These are phyloP conservation scores for Brachypalpus laphriformis DNA, from an alignment of 2,888 invertebrate species.

Conservation along the genomic window DNA sequence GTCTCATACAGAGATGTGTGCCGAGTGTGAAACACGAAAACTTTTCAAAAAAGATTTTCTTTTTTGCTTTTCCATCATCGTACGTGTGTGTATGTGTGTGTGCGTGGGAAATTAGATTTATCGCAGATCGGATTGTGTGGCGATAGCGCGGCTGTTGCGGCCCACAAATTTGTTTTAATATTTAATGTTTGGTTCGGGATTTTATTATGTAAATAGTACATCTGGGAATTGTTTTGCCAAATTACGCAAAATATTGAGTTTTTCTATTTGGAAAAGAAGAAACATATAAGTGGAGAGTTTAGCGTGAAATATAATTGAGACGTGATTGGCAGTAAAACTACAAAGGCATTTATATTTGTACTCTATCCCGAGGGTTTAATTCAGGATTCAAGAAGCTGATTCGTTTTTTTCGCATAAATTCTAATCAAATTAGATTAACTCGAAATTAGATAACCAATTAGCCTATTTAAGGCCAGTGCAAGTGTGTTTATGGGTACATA, in stretches of 20 bases:
- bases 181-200: constrained; percentile 19
- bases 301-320: no score
- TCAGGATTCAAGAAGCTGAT: neutral
- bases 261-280: neutral
- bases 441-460: no score
- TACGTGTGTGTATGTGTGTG: neutral
- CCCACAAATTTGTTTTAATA: constrained; percentile 61
- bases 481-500: no score
- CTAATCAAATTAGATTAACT: no score
- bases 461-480: no score
- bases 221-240: constrained; percentile 21
- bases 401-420: no score
- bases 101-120: constrained; percentile 58
- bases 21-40: constrained; percentile 57
- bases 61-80: constrained; percentile 15
- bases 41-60: constrained; percentile 39
- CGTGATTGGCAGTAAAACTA: neutral
- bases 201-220: constrained; percentile 40
- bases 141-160: constrained; percentile 4
- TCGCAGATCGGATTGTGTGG: constrained; percentile 49
- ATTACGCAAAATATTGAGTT: constrained; percentile 11
- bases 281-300: neutral
- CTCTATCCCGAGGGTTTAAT: neutral
- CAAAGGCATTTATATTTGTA: neutral
- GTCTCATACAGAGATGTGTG: constrained; percentile 10